Conservation (phyloP, 2,888 invertebrate genomes). For the Marronus borbonicus region DNA sequence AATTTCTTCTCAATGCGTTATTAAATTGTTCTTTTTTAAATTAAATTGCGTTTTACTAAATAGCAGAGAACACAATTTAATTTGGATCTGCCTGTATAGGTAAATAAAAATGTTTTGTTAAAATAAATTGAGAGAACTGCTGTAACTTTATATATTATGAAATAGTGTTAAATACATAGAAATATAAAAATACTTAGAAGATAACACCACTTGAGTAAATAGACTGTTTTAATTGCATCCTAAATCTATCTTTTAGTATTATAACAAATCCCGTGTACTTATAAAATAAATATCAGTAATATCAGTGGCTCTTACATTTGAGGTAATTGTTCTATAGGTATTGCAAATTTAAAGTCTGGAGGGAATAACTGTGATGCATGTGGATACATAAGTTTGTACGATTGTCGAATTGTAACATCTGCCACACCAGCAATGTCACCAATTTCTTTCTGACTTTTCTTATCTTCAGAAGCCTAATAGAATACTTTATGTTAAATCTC, state of each 20-base stretch:
- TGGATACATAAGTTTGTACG: conserved; percentile 97
- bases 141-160: conserved; percentile 30
- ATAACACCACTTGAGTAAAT: conserved; percentile 32
- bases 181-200: conserved; percentile 46
- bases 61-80: no score
- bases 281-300: conserved; percentile 44
- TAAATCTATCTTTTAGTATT: conserved; percentile 32
- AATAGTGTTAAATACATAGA: conserved; percentile 42
- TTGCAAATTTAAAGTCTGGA: conserved; percentile 95
- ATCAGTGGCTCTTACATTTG: conserved; percentile 77
- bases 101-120: no score
- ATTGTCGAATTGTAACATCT: conserved; percentile 97
- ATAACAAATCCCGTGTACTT: conserved; percentile 30
- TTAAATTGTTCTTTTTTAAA: no score
- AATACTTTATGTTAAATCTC: not conserved
- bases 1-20: no score
- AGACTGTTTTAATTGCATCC: conserved; percentile 9
- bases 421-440: conserved; percentile 99
- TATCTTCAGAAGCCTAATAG: conserved; percentile 87
- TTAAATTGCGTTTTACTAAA: no score
- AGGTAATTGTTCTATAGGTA: conserved; percentile 94
- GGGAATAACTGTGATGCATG: conserved; percentile 95
- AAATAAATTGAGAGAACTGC: not conserved
- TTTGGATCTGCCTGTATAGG: no score
- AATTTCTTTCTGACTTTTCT: conserved; percentile 97